Percentiles rank a stretch among this genome's conserved stretches.
These are phyloP conservation scores for Corvus hawaiiensis DNA, from an alignment of 2,113 vertebrate species.

Conservation along the genomic window DNA sequence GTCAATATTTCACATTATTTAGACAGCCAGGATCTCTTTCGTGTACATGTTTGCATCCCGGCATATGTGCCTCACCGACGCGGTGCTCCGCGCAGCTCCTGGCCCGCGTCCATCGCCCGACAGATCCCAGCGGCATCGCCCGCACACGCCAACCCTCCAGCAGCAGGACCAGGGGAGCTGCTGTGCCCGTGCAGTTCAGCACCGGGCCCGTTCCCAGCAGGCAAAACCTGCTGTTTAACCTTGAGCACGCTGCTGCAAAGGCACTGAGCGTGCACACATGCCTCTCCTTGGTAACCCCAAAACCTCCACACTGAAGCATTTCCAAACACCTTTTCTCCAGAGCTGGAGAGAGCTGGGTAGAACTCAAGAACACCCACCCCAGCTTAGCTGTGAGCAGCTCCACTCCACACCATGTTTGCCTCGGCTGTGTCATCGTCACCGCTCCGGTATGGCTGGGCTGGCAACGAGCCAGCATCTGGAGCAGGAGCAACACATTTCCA, in stretches of 20 bases:
- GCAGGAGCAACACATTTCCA: background rate
- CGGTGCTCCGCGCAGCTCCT: constrained; percentile 14
- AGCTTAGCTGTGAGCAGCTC: background rate
- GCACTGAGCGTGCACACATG: accelerated
- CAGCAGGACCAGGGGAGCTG: background rate
- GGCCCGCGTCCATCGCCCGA: background rate
- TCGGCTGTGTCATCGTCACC: accelerated
- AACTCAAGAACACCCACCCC: background rate
- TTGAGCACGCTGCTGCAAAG: background rate
- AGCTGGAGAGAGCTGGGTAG: background rate
- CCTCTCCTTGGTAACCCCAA: background rate
- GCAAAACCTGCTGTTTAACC: background rate
- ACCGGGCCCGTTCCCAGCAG: background rate
- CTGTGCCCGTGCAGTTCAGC: accelerated
- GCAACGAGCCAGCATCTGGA: background rate
- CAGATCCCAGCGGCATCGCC: background rate
- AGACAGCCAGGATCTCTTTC: constrained; percentile 38
- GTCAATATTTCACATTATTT: constrained; percentile 63
- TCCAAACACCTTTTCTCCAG: background rate
- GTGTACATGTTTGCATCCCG: constrained; percentile 17
- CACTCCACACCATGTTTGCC: accelerated
- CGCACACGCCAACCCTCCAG: background rate
- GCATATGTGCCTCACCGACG: constrained; percentile 24
- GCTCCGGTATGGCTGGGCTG: accelerated
- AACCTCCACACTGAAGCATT: background rate